Base-by-base conservation (phyloP, 2,113 vertebrate genomes). In the Scortum barcoo region DNA sequence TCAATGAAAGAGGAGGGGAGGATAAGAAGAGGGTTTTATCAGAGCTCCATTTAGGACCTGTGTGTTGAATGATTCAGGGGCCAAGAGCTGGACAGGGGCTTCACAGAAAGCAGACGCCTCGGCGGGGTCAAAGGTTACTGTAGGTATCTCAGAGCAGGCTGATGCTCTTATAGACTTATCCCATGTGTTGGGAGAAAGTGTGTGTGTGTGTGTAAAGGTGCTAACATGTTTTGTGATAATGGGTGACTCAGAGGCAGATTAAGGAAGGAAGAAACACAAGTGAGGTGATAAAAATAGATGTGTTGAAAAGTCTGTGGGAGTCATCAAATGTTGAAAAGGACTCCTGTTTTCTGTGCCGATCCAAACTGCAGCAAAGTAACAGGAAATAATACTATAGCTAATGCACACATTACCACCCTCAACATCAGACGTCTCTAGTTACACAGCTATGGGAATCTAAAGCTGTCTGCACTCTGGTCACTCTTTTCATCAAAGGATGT, bases 261-360 rank as follows among this genome's bases (percentile, higher is more conserved):
- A 36, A 9, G 17, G 17, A 61, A 28, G 79, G 61, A 72, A 54
- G 76, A 57, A 83, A 72, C 40, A 48, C 60, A 66, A 57, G 60
- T 50, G 68, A 68, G 72, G 57, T 6, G 62, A 54, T 72, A 86
- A 81, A 88, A 89, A 90, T 80, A 83, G 66, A 78, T 1, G 67
- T 51, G 46, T 17, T 65, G 75, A 82, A 63, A 79, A 48, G 53
- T 57, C 56, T 22, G 44, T 1, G 19, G 58, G 46, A 38, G 46
- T 16, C 10, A 53, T 58, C 40, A 57, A 30, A 38, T 4, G 44
- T 40, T 28, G 5, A 2, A 54, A 28, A n/a, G 7, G 7, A 5
- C 60, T 33, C 24, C 36, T 46, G 54, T 56, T 48, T 38, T 73
- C 50, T 73, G 33, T 20, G 6, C 20, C 28, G 13, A 33, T 26